Evolutionary conservation across 2,888 invertebrate genomes (phyloP).

Genomic region (Dolichomitus sp.): DNA sequence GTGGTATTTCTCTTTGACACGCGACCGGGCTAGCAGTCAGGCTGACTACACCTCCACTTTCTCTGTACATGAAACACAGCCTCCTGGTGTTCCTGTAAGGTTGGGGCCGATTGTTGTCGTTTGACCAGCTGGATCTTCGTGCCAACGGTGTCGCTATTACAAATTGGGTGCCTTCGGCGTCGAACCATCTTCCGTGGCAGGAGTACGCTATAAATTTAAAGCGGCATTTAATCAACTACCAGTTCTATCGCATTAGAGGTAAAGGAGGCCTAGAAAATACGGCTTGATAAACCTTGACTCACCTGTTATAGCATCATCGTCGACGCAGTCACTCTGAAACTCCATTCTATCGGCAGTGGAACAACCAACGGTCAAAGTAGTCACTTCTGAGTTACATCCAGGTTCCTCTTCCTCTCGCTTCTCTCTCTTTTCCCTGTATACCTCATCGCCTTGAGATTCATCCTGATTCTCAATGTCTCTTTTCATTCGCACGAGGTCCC

Average conservation of each 20-base stretch:
- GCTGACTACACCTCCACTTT: conserved; percentile 86
- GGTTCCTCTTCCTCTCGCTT: conserved; percentile 77
- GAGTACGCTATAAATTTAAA: conserved; percentile 91
- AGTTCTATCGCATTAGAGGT: background rate
- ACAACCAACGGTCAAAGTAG: conserved; percentile 92
- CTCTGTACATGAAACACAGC: conserved; percentile 93
- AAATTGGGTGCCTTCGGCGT: conserved; percentile 94
- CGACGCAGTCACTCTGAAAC: conserved; percentile 91
- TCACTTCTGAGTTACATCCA: conserved; percentile 87
- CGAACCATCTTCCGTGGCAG: conserved; percentile 94
- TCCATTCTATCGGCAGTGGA: conserved; percentile 93
- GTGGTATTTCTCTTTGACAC: conserved; percentile 83
- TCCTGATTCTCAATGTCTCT: conserved; percentile 74
- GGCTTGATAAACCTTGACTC: conserved; percentile 47
- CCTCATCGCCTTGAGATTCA: conserved; percentile 62
- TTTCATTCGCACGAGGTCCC: conserved; percentile 76
- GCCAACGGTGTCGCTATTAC: conserved; percentile 93
- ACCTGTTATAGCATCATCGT: conserved; percentile 91
- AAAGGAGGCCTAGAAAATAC: background rate
- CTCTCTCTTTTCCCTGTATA: conserved; percentile 68
- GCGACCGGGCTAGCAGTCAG: conserved; percentile 85
- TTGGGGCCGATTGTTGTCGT: conserved; percentile 83
- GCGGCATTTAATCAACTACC: conserved; percentile 12
- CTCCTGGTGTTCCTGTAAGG: conserved; percentile 87
- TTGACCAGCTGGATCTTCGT: conserved; percentile 87